Conservation (phyloP, 30 jellyfish, hydroid and myxozoan genomes). For the Cassiopea xamachana region DNA sequence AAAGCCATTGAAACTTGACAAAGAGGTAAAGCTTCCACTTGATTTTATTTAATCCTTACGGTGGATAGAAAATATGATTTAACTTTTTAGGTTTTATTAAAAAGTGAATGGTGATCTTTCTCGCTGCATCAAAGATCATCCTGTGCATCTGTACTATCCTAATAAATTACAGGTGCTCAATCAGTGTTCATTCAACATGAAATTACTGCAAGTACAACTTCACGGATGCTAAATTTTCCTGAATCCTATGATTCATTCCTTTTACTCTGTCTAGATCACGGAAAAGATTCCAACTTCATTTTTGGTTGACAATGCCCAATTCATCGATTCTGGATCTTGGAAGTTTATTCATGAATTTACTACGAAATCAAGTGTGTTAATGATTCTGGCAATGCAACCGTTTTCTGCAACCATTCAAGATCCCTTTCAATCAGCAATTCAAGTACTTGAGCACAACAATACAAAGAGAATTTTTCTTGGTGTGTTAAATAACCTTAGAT, state of each 20-base stretch:
- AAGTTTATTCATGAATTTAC: constrained; percentile 37
- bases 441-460: constrained; percentile 17
- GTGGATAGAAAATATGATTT: no score
- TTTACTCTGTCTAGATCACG: constrained; percentile 8
- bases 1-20: no score
- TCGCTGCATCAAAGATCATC: no score
- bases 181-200: no score
- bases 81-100: no score
- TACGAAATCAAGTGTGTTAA: constrained; percentile 4
- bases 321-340: constrained; percentile 64
- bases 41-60: no score
- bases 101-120: no score
- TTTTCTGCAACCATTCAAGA: constrained; percentile 22
- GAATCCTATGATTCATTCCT: no score
- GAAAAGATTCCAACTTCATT: constrained; percentile 21
- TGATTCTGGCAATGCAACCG: constrained; percentile 54
- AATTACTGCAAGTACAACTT: no score
- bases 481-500: neutral
- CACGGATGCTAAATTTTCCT: no score
- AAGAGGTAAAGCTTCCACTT: no score
- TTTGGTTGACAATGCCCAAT: constrained; percentile 65
- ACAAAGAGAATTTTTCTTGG: constrained; percentile 56
- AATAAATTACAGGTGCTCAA: neutral
- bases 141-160: neutral
- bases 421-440: constrained; percentile 42